Conservation (phyloP, 2,113 vertebrate genomes). For the Myiagra hebetior region DNA sequence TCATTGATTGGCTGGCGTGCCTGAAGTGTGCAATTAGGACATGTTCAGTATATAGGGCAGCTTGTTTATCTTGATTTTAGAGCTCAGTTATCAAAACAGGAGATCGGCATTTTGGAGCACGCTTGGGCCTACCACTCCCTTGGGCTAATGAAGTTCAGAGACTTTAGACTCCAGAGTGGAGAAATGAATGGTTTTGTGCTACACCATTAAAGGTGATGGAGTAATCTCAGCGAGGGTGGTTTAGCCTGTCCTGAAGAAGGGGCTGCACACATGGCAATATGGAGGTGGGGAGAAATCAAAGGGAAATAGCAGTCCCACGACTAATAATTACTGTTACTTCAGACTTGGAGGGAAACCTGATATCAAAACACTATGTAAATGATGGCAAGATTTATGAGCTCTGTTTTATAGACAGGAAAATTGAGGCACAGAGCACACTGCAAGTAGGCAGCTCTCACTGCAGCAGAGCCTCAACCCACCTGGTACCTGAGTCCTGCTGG, state of each 20-base stretch:
- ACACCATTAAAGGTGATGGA: conserved; percentile 40
- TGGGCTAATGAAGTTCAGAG: conserved; percentile 58
- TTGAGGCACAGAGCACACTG: neutral
- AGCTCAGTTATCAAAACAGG: conserved; percentile 49
- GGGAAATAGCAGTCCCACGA: conserved; percentile 36
- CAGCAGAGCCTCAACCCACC: neutral
- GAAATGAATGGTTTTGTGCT: conserved; percentile 42
- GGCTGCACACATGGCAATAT: neutral
- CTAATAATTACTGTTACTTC: conserved; percentile 55
- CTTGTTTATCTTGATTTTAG: conserved; percentile 57
- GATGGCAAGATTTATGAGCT: conserved; percentile 24
- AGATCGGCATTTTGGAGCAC: conserved; percentile 51
- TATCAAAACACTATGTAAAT: conserved; percentile 59
- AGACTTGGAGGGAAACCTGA: conserved; percentile 20
- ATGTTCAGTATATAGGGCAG: conserved; percentile 52
- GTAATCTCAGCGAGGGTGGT: conserved; percentile 18
- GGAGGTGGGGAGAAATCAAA: conserved; percentile 47
- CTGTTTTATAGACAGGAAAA: neutral
- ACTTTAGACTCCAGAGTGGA: conserved; percentile 30
- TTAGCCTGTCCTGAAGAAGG: conserved; percentile 37
- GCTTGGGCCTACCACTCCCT: conserved; percentile 60
- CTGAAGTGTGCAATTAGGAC: conserved; percentile 32
- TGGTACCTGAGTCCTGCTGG: neutral
- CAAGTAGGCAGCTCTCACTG: neutral
- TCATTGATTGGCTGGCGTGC: neutral